These are phyloP conservation scores for Latrodectus geometricus DNA, from an alignment of 1,140 invertebrate species.

Conservation along the genomic window DNA sequence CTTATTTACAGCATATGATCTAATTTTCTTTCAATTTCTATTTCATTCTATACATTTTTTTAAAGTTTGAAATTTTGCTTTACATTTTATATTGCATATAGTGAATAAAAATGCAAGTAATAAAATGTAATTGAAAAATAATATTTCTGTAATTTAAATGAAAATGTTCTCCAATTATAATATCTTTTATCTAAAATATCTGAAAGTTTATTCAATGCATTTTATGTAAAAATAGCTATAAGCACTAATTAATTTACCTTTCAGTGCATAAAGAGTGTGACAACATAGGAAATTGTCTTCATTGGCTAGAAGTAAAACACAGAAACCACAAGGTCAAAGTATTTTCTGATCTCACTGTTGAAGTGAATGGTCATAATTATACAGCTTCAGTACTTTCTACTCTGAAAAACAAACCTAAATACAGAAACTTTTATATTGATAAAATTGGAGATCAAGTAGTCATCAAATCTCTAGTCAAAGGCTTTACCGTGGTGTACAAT, in stretches of 20 bases:
- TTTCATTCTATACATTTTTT: too few relatives aligned
- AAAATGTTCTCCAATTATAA: background rate
- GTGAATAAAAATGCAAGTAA: too few relatives aligned
- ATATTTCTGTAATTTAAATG: too few relatives aligned
- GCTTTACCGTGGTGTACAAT: conserved; percentile 80
- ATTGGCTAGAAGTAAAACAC: conserved; percentile 34
- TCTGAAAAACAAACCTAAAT: conserved; percentile 72
- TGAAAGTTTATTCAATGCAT: background rate
- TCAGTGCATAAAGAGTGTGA: conserved; percentile 77
- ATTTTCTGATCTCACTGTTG: conserved; percentile 26
- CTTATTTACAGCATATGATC: too few relatives aligned
- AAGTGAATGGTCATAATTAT: conserved; percentile 51
- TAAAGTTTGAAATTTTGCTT: too few relatives aligned
- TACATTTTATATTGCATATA: too few relatives aligned
- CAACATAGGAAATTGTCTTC: conserved; percentile 14
- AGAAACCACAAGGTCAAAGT: conserved; percentile 33
- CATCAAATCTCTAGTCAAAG: conserved; percentile 77
- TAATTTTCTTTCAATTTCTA: too few relatives aligned
- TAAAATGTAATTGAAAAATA: too few relatives aligned
- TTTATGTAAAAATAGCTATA: background rate
- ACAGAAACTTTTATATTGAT: conserved; percentile 74
- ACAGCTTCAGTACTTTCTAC: conserved; percentile 66
- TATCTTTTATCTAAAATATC: background rate
- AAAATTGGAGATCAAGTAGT: conserved; percentile 77
- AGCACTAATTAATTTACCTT: conserved; percentile 54